These are phyloP conservation scores for Catalaphyllia jardinei DNA, from an alignment of 64 coral and sea anemone species.

Conservation along the genomic window DNA sequence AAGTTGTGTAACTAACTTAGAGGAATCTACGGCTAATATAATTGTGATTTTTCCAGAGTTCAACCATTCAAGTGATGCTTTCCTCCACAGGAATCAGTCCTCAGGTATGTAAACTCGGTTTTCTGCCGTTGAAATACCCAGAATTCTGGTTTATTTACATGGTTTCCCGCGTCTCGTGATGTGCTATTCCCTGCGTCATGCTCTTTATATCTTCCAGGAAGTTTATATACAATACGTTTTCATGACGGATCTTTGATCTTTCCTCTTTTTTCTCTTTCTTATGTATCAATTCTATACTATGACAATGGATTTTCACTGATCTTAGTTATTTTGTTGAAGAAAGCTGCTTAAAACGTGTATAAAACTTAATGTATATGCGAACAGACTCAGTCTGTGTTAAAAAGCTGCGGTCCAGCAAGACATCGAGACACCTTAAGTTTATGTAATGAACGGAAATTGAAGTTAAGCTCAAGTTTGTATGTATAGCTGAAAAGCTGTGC, in stretches of 20 bases:
- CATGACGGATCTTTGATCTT: background rate
- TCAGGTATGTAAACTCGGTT: background rate
- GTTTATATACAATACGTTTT: background rate
- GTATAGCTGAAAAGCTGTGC: too few relatives aligned
- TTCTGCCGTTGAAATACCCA: background rate
- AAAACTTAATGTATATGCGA: too few relatives aligned
- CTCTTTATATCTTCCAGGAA: background rate
- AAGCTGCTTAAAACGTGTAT: too few relatives aligned
- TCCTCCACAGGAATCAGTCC: slow-evolving; percentile 44
- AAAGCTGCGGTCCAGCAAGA: too few relatives aligned
- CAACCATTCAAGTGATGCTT: slow-evolving; percentile 1
- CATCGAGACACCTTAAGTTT: too few relatives aligned
- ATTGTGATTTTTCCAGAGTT: background rate
- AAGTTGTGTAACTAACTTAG: slow-evolving; percentile 3
- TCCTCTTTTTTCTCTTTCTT: background rate
- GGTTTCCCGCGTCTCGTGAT: background rate
- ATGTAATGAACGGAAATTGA: too few relatives aligned
- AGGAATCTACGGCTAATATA: background rate
- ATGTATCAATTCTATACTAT: too few relatives aligned
- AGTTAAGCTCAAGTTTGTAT: too few relatives aligned
- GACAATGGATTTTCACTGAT: too few relatives aligned
- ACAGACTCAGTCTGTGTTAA: too few relatives aligned
- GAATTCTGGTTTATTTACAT: background rate
- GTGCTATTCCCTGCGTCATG: background rate
- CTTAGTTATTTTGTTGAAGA: too few relatives aligned